Base-by-base conservation (phyloP, 2,113 vertebrate genomes). In the Sclerurus mexicanus region DNA sequence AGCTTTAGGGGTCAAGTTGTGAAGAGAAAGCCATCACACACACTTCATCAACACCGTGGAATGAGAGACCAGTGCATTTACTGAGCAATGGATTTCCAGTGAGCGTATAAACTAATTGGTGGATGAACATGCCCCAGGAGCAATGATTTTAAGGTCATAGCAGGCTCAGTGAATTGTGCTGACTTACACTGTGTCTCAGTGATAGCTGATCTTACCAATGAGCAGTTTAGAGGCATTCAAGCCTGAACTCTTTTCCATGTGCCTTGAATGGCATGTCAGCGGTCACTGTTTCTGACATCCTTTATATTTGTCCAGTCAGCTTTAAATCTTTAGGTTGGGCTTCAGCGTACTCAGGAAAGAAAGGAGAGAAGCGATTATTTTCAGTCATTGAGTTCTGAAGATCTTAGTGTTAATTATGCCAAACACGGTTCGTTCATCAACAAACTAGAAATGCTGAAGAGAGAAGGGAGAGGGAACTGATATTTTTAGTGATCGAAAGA, bases 281-380 rank as follows among this genome's bases (percentile, higher is more conserved):
- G 98, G 98, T 98, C 98, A 98, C 97, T 98, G 98, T 98, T 98
- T 98, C 98, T 99, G 98, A 98, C 97, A 98, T 98, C 98, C 97
- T 99, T 99, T 99, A 98, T 99, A 97, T 99, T 99, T 99, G 98
- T 97, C 98, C 98, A 99, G 98, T 98, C 98, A 99, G 98, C 98
- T 99, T 97, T 98, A 98, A 99, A 99, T 98, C 98, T 98, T 98
- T 98, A 98, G 98, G 98, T 98, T 98, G 97, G 95, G 98, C 95
- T 98, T 98, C 97, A 96, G 98, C 97, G 44, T 98, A 95, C 97
- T 98, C 98, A 98, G 98, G 98, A 98, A 98, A 98, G 98, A 98
- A 99, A 98, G 98, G 98, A 98, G 98, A 99, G 98, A 98, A 98
- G 98, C 98, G 98, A 99, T 99, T 99, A 99, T 98, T 98, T 98